phyloP scores from a whole-genome alignment of 1,140 invertebrate genomes.

The Bombus turneri region DNA sequence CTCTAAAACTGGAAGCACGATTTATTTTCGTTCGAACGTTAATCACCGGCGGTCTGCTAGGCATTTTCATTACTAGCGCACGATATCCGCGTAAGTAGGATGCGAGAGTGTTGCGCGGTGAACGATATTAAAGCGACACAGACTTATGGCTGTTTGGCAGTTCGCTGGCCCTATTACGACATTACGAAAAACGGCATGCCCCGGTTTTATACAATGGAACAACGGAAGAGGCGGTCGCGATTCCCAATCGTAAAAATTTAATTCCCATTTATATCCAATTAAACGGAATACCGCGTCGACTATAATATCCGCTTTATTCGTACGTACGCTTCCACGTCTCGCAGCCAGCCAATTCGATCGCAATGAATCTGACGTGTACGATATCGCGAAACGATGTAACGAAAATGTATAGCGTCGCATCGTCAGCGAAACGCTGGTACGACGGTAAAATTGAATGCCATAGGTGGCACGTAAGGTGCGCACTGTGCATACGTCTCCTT shows the following conservation, averaged over 20 bases:
- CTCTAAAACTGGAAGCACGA: slow-evolving; percentile 8
- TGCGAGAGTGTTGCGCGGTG: background rate
- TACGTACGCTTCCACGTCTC: background rate
- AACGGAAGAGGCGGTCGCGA: background rate
- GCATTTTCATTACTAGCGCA: slow-evolving; percentile 36
- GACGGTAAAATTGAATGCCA: background rate
- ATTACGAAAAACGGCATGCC: background rate
- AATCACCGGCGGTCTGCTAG: slow-evolving; percentile 1
- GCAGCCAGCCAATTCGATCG: background rate
- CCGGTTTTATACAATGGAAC: background rate
- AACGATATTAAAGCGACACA: slow-evolving; percentile 37
- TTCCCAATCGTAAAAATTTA: background rate
- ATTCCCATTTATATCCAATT: slow-evolving; percentile 13
- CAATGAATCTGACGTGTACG: background rate
- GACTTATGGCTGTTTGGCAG: background rate
- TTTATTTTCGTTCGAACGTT: slow-evolving; percentile 44
- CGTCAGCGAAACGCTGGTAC: background rate
- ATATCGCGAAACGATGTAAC: background rate
- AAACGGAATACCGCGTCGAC: background rate
- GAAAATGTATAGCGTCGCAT: background rate
- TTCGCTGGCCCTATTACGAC: background rate
- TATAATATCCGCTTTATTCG: background rate
- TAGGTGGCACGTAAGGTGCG: background rate
- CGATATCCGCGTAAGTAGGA: slow-evolving; percentile 18
- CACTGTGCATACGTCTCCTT: background rate